Evolutionary conservation across 2,888 invertebrate genomes (phyloP).

Genomic region (Lottia scabra): DNA sequence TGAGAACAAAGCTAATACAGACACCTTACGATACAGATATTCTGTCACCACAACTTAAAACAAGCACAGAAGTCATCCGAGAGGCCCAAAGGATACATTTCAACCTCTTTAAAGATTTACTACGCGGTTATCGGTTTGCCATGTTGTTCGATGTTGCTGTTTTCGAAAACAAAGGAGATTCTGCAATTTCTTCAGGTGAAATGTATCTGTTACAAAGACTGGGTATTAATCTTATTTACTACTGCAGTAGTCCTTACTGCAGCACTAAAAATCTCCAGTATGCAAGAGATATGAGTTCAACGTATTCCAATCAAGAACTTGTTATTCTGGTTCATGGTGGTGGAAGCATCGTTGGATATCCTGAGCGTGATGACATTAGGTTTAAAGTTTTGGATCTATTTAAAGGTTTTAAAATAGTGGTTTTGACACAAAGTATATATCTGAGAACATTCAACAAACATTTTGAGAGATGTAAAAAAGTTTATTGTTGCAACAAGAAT

Average conservation of each 20-base stretch:
- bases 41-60: slow-evolving; percentile 12
- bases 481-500: slow-evolving; percentile 19
- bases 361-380: background rate
- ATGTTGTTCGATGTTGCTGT: slow-evolving; percentile 29
- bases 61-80: slow-evolving; percentile 13
- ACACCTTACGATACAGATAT: slow-evolving; percentile 12
- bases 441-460: background rate
- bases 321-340: background rate
- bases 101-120: slow-evolving; percentile 13
- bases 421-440: slow-evolving; percentile 32
- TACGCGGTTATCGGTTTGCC: slow-evolving; percentile 15
- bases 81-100: slow-evolving; percentile 24
- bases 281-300: slow-evolving; percentile 7
- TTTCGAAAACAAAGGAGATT: slow-evolving; percentile 37
- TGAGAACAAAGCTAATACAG: background rate
- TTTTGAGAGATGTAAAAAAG: background rate
- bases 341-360: slow-evolving; percentile 18
- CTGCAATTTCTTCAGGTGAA: slow-evolving; percentile 32
- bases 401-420: too few species aligned
- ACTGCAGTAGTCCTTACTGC: slow-evolving; percentile 15
- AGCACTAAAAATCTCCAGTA: background rate
- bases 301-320: slow-evolving; percentile 9
- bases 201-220: slow-evolving; percentile 17
- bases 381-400: slow-evolving; percentile 12
- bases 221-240: slow-evolving; percentile 17